phyloP scores from a whole-genome alignment of 2,888 invertebrate genomes.

The Rhopalosiphum nymphaeae region DNA sequence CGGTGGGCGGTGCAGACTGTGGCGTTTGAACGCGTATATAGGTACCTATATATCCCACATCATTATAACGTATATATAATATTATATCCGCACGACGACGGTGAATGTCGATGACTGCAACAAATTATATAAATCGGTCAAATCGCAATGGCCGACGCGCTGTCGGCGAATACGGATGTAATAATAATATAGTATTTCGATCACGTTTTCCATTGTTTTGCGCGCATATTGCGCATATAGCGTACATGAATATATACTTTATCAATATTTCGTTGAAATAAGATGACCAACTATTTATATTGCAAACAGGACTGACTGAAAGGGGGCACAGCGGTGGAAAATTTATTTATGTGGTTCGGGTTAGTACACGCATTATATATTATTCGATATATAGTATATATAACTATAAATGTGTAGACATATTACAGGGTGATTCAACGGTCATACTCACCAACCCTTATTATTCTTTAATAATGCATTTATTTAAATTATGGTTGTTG shows the following conservation, averaged over 20 bases:
- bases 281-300: not conserved
- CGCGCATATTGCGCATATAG: not conserved
- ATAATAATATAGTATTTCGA: conserved; percentile 28
- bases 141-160: not conserved
- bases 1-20: not conserved
- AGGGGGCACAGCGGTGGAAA: not conserved
- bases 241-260: not conserved
- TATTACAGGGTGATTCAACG: not conserved
- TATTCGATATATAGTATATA: not conserved
- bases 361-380: not conserved
- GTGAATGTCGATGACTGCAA: not conserved
- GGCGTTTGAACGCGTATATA: not conserved
- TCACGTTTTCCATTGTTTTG: conserved; percentile 60
- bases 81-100: not conserved
- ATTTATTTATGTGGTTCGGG: not conserved
- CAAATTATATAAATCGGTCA: conserved; percentile 17
- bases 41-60: not conserved
- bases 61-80: not conserved
- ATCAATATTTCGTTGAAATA: not conserved
- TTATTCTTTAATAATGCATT: not conserved
- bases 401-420: not conserved
- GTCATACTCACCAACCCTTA: not conserved
- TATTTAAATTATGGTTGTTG: not conserved
- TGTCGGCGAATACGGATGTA: conserved; percentile 26
- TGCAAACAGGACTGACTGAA: not conserved